Evolutionary conservation across 2,113 vertebrate genomes (phyloP), one percentile per base, ranked within the genome.

Genomic region (Tretioscincus oriximinensis): DNA sequence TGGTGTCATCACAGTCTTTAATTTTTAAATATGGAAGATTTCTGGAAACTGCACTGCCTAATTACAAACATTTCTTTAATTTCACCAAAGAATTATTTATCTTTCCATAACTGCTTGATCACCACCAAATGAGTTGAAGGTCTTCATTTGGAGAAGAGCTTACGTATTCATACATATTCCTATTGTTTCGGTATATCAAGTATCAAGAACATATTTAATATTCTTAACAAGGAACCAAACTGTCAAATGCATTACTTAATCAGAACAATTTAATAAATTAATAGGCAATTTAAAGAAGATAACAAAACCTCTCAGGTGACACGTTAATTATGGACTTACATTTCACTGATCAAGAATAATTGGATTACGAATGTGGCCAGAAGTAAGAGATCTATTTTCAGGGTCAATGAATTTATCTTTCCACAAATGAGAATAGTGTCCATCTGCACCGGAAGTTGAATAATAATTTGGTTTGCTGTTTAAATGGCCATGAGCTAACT

Each of bases 261-360:
- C 90, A 73, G 82, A 74, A 75, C 87, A 88, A 89, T 89, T 84
- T 84, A 87, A 85, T 83, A 93, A 93, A 93, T 93, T 89, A 93
- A 87, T 86, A 90, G 70, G 88, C 85, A 90, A 93, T 93, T 94
- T 86, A 87, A 91, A 90, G 86, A 87, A 90, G 92, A 92, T 91
- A 90, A 93, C 74, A 71, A 90, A 92, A 86, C 83, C 54, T 90
- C 88, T 89, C 78, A 12, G 86, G 91, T 83, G 88, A 86, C 78
- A 86, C 89, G 76, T 91, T 90, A 93, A 94, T 94, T 93, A 92
- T 82, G 73, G 49, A 84, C 77, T 91, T 88, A 82, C 84, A 89
- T 86, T 87, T 85, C 84, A 86, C 74, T 78, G 87, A 71, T 73
- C 83, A 86, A 88, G 85, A 90, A 89, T 81, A 84, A 75, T 90